Base-by-base conservation (phyloP, 2,797 vertebrate species). In the Argentina silus region DNA sequence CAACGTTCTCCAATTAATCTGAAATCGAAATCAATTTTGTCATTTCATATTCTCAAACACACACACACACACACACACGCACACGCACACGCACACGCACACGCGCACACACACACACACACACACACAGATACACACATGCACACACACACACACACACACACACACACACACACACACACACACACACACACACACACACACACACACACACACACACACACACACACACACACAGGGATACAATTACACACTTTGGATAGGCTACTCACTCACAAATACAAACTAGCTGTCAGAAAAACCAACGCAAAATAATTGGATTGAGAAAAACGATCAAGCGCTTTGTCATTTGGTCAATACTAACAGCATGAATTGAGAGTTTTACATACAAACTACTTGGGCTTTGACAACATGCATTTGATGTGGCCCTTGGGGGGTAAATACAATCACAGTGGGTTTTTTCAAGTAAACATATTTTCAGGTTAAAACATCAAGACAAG, bases 361-460 rank as follows among this genome's bases (percentile, higher is more conserved):
- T 81, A 89, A 86, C 86, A 87, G 79, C 86, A 78, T 87, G 83
- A 87, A 88, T 86, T 86, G 77, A 80, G 81, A 88, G 82, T 91
- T 91, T 91, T 89, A 92, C 89, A 91, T 90, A 88, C 87, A 88
- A 88, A 90, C 89, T 90, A 90, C 89, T 91, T 90, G 86, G 86
- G 83, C 77, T 86, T 88, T 87, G 87, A 90, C 90, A 88, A 87
- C 75, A 85, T 83, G 77, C 77, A 76, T 85, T 87, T 86, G 86
- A 85, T 71, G 63, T 27, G 43, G 86, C 78, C 83, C 87, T 78
- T 79, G 72, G 75, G 73, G 75, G 70, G 82, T 78, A 75, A 82
- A 87, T 83, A 76, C 75, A 81, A 72, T 85, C 76, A 53, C 17
- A 78, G 51, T 74, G 59, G 76, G 77, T 87, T 77, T 87, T 86